Evolutionary conservation across 2,888 invertebrate genomes (phyloP).

Genomic region (Tromatobia lineatoria): DNA sequence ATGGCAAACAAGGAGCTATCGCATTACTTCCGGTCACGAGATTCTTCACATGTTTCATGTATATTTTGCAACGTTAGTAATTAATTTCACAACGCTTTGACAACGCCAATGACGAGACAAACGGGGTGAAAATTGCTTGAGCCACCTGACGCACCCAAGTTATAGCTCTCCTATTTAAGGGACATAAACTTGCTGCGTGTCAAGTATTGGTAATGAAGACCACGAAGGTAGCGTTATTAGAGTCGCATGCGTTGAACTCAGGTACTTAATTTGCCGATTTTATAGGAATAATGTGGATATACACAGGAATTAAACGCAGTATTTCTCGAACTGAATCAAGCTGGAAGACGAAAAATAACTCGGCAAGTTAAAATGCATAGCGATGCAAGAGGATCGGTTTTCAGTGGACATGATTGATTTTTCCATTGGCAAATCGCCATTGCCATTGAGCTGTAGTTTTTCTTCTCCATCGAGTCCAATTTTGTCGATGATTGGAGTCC

Average conservation of each 20-base stretch:
- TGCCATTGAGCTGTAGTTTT: conserved; percentile 1
- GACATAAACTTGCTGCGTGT: background rate
- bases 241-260: background rate
- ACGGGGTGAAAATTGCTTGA: background rate
- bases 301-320: background rate
- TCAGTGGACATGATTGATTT: conserved; percentile 16
- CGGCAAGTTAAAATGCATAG: background rate
- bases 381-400: background rate
- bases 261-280: background rate
- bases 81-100: conserved; percentile 1
- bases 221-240: background rate
- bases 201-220: background rate
- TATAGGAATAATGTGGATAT: too few species aligned
- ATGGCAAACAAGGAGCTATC: background rate
- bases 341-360: too few species aligned
- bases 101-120: background rate
- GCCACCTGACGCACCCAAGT: background rate
- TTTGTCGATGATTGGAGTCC: background rate
- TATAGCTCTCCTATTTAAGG: background rate
- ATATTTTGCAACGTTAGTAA: conserved; percentile 1
- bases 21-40: background rate
- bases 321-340: background rate
- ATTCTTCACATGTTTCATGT: conserved; percentile 1
- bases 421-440: conserved; percentile 25
- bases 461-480: background rate